A percentile compares a stretch with the other conserved stretches of the same genome.
These are phyloP conservation scores for Jacana jacana DNA, from an alignment of 2,113 vertebrate species.

Conservation along the genomic window DNA sequence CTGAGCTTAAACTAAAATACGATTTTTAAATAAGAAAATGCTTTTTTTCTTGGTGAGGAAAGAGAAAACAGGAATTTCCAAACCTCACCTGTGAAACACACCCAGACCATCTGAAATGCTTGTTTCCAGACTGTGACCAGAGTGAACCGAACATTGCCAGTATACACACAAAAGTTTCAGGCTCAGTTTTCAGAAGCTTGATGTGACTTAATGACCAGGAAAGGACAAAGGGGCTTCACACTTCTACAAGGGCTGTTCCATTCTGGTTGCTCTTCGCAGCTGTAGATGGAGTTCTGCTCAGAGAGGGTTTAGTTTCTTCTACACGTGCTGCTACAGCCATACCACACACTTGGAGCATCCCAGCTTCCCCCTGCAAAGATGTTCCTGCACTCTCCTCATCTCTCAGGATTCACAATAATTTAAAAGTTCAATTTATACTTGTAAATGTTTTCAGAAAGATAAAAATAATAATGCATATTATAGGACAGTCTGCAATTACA, in stretches of 20 bases:
- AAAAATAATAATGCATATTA: not conserved
- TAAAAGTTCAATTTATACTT: not conserved
- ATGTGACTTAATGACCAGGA: not conserved
- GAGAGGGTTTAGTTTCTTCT: not conserved
- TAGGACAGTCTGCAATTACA: not conserved
- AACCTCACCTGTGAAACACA: not conserved
- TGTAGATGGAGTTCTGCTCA: not conserved
- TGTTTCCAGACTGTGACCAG: not conserved
- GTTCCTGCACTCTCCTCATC: not conserved
- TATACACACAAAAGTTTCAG: not conserved
- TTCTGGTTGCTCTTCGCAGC: not conserved
- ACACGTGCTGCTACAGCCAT: not conserved
- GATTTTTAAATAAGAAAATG: not conserved
- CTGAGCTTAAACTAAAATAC: not conserved
- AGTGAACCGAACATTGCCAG: not conserved
- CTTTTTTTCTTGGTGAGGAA: not conserved
- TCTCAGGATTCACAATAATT: not conserved
- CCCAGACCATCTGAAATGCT: not conserved
- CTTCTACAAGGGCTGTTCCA: not conserved
- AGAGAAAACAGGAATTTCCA: not conserved
- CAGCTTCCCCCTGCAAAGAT: not conserved
- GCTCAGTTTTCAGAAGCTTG: not conserved
- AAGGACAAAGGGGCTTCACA: not conserved
- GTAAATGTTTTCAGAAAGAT: not conserved
- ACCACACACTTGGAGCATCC: not conserved